Base-by-base conservation (phyloP, 2,888 invertebrate genomes). In the Xestia xanthographa region DNA sequence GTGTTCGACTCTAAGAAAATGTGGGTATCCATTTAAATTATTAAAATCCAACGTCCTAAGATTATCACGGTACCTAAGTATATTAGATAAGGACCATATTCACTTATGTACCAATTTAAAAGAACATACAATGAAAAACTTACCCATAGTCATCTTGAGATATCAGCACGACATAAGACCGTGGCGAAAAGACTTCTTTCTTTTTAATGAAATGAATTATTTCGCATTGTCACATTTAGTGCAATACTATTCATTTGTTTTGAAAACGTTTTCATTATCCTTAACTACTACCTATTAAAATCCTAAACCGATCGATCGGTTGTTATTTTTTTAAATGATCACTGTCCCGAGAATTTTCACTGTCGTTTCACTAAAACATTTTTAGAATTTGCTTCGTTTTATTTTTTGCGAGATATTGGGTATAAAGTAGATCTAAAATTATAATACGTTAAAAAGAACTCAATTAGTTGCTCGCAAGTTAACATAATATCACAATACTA, bases 401-500 rank as follows among this genome's bases (percentile, higher is more conserved):
- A 48, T 58, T 75, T 80, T 77, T 83, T 66, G 17, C 50, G 60
- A 66, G 38, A 60, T 68, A n/a, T 56, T 65, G 20, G 20, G 12
- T 83, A 26, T 26, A 56, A 34, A 63, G 34, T 58, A 67, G 56
- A 56, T 65, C 22, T 77, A 88, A 91, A 86, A 90, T 82, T 86
- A 86, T 87, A 94, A 94, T 86, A 94, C 92, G 92, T 92, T 56
- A n/a, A 87, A 85, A 92, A 60, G 0, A 82, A 93, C 90, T 84
- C 82, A 91, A 90, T 88, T 86, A 87, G 90, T 92, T 94, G 93
- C 95, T 94, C 94, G 95, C 93, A 92, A 92, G 91, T 91, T 94
- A 95, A 92, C 89, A 91, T 92, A 95, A 94, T 95, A 95, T 94
- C 94, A 96, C 95, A 90, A 92, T 91, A 88, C 93, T 95, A 94